Conservation (phyloP, 2,113 vertebrate genomes). For the Bos indicus region DNA sequence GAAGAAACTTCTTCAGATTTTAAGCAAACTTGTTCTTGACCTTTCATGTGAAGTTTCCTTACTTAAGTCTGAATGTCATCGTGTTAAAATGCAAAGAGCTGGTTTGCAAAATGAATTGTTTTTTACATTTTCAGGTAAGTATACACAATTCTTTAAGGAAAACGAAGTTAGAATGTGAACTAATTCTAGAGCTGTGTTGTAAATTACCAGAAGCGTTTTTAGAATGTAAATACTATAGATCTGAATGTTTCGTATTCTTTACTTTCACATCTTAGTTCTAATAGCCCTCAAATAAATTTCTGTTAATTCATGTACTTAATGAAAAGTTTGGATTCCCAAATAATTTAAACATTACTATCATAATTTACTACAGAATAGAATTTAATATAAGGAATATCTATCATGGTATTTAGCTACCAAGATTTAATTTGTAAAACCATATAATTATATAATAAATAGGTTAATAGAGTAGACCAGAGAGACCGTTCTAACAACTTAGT, state of each 20-base stretch:
- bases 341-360: background rate
- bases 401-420: background rate
- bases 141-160: background rate
- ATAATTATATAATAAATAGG: background rate
- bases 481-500: background rate
- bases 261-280: background rate
- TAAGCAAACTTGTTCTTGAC: conserved; percentile 66
- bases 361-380: background rate
- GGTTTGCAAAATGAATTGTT: conserved; percentile 76
- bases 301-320: background rate
- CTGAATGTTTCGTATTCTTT: background rate
- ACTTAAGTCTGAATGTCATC: conserved; percentile 74
- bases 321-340: background rate
- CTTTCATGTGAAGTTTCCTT: conserved; percentile 68
- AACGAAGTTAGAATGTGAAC: background rate
- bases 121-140: conserved; percentile 76
- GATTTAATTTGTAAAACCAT: background rate
- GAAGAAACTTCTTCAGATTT: conserved; percentile 66
- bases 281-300: background rate
- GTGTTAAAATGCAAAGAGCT: conserved; percentile 75
- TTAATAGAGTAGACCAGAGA: background rate
- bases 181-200: background rate
- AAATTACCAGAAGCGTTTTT: background rate
- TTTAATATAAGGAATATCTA: background rate
- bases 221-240: background rate